These are phyloP conservation scores for Drosophila ohnishii DNA, from an alignment of 1,140 invertebrate genomes.

Conservation along the genomic window DNA sequence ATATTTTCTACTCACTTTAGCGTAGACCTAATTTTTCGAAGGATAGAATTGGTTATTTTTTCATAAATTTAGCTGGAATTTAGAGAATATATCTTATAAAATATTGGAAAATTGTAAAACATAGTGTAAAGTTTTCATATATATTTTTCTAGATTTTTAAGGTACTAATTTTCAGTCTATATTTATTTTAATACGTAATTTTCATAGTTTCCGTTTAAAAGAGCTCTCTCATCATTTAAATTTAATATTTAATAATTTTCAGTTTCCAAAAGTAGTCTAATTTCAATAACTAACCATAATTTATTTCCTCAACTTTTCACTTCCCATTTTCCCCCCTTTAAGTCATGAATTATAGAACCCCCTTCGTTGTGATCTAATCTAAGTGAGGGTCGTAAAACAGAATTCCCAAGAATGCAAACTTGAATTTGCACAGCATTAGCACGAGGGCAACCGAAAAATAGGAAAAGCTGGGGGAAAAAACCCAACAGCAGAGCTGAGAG, in stretches of 20 bases:
- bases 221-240: background rate
- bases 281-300: no score
- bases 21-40: no score
- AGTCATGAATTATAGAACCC: constrained; percentile 43
- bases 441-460: background rate
- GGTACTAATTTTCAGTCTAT: no score
- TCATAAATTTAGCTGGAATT: no score
- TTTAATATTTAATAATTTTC: background rate
- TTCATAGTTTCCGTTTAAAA: background rate
- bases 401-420: constrained; percentile 48
- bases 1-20: background rate
- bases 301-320: background rate
- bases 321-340: constrained; percentile 5
- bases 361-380: constrained; percentile 65
- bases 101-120: no score
- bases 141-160: background rate
- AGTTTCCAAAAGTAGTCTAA: no score
- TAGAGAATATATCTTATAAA: no score
- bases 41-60: no score
- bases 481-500: constrained; percentile 15
- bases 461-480: background rate
- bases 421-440: constrained; percentile 71
- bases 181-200: background rate
- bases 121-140: background rate
- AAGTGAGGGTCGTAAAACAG: constrained; percentile 16